Base-by-base conservation (phyloP, 2,797 vertebrate species). In the Gastrophryne carolinensis region DNA sequence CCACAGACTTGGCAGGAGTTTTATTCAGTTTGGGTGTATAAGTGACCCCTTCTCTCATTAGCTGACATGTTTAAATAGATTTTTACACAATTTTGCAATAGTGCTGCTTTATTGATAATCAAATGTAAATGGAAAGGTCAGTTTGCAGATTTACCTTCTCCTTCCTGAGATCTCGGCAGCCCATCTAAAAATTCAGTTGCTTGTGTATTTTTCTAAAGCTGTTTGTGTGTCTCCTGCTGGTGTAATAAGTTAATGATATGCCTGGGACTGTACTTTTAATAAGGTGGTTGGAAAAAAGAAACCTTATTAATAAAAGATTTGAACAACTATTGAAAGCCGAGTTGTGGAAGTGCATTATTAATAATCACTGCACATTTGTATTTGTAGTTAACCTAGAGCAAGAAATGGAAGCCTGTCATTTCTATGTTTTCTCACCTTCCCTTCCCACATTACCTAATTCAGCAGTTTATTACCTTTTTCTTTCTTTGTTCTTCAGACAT, bases 81-180 rank as follows among this genome's bases (percentile, higher is more conserved):
- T n/a, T n/a, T n/a, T n/a, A n/a, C n/a, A n/a, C n/a, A n/a, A n/a
- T n/a, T n/a, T n/a, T n/a, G n/a, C n/a, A n/a, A n/a, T n/a, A n/a
- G n/a, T n/a, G n/a, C n/a, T n/a, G n/a, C n/a, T 41, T 23, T 34
- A n/a, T n/a, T 47, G 56, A 75, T 67, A 58, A 67, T 66, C 30
- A 64, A 32, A 50, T 60, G 44, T 39, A 70, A 32, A 68, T 61
- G 44, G 47, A 68, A 61, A 17, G 29, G 54, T 35, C 39, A 30
- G 61, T 75, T 60, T 75, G 13, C 60, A 66, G 62, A 57, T 37
- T 10, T 23, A 7, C 21, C 23, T 19, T 53, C 32, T 37, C 7
- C 34, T 34, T 5, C 5, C 23, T 9, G 23, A 19, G 50, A 11
- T 47, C 63, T 24, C 7, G 15, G 21, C 44, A 56, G n/a, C 19